A percentile compares a stretch with the other conserved stretches of the same genome.
phyloP scores from a whole-genome alignment of 2,888 invertebrate species.

The Amblyjoppa proteus region DNA sequence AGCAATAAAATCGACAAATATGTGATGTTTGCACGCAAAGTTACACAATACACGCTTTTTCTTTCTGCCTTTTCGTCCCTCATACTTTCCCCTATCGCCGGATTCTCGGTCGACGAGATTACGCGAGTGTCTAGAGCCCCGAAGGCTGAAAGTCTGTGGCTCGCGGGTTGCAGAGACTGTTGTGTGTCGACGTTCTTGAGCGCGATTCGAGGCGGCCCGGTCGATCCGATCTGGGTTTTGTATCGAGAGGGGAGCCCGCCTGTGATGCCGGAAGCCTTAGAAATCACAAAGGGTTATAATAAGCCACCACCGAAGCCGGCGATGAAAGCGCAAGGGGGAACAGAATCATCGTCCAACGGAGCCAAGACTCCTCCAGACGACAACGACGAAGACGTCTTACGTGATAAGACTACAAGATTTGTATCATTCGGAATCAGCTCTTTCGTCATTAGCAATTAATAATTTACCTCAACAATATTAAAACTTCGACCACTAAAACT shows the following conservation, averaged over 20 bases:
- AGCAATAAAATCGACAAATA: conserved; percentile 47
- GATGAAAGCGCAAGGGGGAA: conserved; percentile 66
- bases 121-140: conserved; percentile 48
- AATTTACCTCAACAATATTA: no score
- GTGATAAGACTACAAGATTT: neutral
- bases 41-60: conserved; percentile 2
- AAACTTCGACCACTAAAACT: no score
- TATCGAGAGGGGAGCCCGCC: conserved; percentile 63
- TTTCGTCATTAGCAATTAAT: no score
- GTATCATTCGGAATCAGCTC: no score
- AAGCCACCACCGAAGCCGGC: conserved; percentile 62
- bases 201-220: neutral
- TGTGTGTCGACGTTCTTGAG: neutral
- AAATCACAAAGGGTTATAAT: conserved; percentile 74
- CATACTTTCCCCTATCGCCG: neutral
- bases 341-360: neutral
- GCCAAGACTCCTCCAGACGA: conserved; percentile 19
- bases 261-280: conserved; percentile 61
- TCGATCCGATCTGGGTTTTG: conserved; percentile 68
- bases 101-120: conserved; percentile 43
- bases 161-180: conserved; percentile 11
- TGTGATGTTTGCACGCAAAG: conserved; percentile 1
- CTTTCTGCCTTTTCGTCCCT: neutral
- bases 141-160: conserved; percentile 38
- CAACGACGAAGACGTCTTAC: conserved; percentile 19